Conservation (phyloP, 1,140 invertebrate species). For the Planococcus citri region DNA sequence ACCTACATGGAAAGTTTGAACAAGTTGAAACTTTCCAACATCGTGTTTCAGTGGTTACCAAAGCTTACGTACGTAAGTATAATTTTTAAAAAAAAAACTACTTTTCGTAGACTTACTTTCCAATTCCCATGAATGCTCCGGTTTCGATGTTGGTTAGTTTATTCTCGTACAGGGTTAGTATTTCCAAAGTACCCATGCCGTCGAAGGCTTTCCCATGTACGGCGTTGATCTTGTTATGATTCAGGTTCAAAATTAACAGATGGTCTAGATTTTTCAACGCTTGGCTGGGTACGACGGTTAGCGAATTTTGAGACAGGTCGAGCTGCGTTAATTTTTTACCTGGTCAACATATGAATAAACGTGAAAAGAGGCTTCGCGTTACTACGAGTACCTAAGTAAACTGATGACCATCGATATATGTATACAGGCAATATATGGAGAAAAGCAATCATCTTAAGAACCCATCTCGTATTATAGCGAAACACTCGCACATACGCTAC, state of each 20-base stretch:
- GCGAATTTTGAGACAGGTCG: slow-evolving; percentile 66
- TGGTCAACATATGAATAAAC: slow-evolving; percentile 33
- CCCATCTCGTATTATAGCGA: not conserved
- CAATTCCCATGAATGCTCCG: slow-evolving; percentile 69
- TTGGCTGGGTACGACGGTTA: slow-evolving; percentile 60
- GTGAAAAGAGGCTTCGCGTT: not conserved
- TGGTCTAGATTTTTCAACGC: slow-evolving; percentile 66
- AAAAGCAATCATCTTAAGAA: not conserved
- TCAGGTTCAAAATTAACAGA: slow-evolving; percentile 74
- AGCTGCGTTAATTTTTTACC: slow-evolving; percentile 69
- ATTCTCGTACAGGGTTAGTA: slow-evolving; percentile 78
- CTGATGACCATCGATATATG: not conserved
- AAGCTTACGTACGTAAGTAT: too few species aligned
- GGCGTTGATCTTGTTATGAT: slow-evolving; percentile 69
- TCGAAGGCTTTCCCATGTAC: slow-evolving; percentile 67
- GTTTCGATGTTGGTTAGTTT: slow-evolving; percentile 60
- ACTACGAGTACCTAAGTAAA: not conserved
- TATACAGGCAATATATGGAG: not conserved
- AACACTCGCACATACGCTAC: too few species aligned
- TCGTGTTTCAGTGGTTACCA: too few species aligned
- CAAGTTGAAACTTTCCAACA: not conserved
- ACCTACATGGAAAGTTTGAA: too few species aligned
- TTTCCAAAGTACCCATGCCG: slow-evolving; percentile 69
- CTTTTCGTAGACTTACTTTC: slow-evolving; percentile 51
- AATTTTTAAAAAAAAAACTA: too few species aligned